Evolutionary conservation across 2,113 vertebrate genomes (phyloP), one percentile per base, ranked within the genome.

Genomic region (Hippocampus guttulatus): DNA sequence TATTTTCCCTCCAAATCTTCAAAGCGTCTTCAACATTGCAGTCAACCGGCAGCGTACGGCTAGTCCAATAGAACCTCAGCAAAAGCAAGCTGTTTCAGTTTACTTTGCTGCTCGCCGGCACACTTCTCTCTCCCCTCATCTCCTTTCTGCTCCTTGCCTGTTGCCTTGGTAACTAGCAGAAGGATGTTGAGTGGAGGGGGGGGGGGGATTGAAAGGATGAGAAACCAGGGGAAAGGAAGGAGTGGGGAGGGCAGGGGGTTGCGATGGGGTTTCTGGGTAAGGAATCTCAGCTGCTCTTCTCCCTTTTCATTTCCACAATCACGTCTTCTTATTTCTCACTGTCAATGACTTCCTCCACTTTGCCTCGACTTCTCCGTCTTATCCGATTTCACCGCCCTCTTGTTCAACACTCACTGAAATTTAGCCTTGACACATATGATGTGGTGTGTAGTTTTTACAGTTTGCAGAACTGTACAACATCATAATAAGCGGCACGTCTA

Each of bases 161-260:
- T 92, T 92, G 88, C 90, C 90, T 54, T 92, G 90, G 91, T 86
- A 91, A 92, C 91, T 83, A 85, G 84, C 82, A 70, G 81, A 88
- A 80, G 78, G 86, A 83, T 81, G 78, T 77, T 86, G 80, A 85
- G 79, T 73, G 74, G 67, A 79, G 81, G 77, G 83, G 76, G n/a
- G 74, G 81, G 74, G 33, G 33, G 33, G 79, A 82, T 67, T 73
- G 78, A 83, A 77, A 76, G 27, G 76, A 76, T 64, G 64, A 41
- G 68, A 68, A 73, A 73, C 30, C 73, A 70, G 64, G 63, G 64
- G 54, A 64, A 33, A 23, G 41, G 9, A 52, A 11, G 14, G 55
- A 11, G 27, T 27, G 58, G 3, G 45, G 38, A n/a, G 27, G 1
- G 20, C 47, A 47, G 62, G 64, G 60, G 58, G 64, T 72, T 74